Conservation (phyloP, 2,888 invertebrate species). For the Stenotaenia linearis region DNA sequence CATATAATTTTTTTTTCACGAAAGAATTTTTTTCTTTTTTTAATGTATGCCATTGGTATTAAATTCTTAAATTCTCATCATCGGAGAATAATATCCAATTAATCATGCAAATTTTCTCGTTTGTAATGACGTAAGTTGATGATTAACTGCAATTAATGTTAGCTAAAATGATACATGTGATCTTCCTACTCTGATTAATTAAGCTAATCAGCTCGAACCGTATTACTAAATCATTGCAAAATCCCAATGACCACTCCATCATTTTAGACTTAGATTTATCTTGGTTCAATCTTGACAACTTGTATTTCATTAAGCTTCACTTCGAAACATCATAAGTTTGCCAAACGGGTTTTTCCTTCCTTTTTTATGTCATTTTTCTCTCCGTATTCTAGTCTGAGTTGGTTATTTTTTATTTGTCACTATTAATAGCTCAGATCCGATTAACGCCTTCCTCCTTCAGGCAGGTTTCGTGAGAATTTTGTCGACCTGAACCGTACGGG, state of each 20-base stretch:
- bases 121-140: neutral
- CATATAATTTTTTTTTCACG: neutral
- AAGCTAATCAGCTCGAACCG: neutral
- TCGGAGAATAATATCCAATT: neutral
- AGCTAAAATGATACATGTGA: neutral
- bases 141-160: slow-evolving; percentile 3
- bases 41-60: no score
- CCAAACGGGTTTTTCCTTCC: neutral
- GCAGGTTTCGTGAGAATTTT: slow-evolving; percentile 29
- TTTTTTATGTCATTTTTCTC: neutral
- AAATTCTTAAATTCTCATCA: no score
- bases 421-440: slow-evolving; percentile 10
- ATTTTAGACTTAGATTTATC: slow-evolving; percentile 12
- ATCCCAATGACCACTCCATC: slow-evolving; percentile 16
- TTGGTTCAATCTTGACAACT: neutral
- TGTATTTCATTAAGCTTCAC: neutral
- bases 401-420: slow-evolving; percentile 15
- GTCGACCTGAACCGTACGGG: slow-evolving; percentile 29
- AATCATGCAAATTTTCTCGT: neutral
- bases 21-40: no score
- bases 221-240: slow-evolving; percentile 10
- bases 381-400: neutral
- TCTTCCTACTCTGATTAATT: slow-evolving; percentile 10
- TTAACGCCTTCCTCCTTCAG: slow-evolving; percentile 30
- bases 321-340: neutral